Base-by-base conservation (phyloP, 2,113 vertebrate species). In the Oryzias curvinotus region DNA sequence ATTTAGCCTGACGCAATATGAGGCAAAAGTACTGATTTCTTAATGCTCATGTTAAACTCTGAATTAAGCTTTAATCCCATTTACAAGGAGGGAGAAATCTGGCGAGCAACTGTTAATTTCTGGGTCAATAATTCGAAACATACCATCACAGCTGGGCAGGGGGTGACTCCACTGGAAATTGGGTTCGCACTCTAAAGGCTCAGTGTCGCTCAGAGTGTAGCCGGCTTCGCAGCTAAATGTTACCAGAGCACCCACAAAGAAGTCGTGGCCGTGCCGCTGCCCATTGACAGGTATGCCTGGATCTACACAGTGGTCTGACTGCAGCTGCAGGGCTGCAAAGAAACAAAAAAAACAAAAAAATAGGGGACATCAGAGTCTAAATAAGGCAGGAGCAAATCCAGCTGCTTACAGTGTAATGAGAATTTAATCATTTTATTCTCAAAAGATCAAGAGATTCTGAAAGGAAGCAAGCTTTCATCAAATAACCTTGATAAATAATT, bases 151-250 rank as follows among this genome's bases (percentile, higher is more conserved):
- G 90, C 95, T 97, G 60, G 97, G 97, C 67, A 99, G 94, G 0
- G 96, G 94, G 1, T 94, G 92, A 76, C 96, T 98, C 97, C 97
- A 98, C 86, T 98, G 97, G 78, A 98, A 98, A 90, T 99, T 98
- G 5, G 96, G 96, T 74, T 98, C 96, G 41, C 97, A 98, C 80
- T 98, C 96, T 56, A 99, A 86, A 21, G 95, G 93, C 68, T 95
- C 91, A 0, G 52, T 50, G 54, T 98, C 94, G 2, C 96, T 98
- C 21, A 98, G 85, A 0, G 96, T 96, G 83, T 98, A 99, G 7
- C 97, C 97, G 0, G 96, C 92, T 0, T 98, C 96, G 0, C 97
- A 99, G 90, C 93, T 95, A 77, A 99, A 98, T 0, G 93, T 96
- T 87, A 99, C 96, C 82, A 98, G 80, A 0, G 96, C 96, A 0